Conservation (phyloP, 2,888 invertebrate species). For the Scaptomyza cyrtandrae region DNA sequence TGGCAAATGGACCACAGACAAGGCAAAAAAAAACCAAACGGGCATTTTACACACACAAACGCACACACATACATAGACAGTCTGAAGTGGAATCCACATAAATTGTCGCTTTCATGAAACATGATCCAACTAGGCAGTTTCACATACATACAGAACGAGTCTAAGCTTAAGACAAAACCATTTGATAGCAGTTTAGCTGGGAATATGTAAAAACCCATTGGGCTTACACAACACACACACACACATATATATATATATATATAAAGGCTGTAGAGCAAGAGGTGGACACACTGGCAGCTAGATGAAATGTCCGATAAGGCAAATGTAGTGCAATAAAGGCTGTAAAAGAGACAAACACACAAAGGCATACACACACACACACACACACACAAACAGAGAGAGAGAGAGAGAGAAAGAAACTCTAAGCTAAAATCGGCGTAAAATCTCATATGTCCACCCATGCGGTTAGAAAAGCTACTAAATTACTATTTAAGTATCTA, state of each 20-base stretch:
- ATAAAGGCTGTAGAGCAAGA: neutral
- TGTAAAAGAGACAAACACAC: conserved; percentile 36
- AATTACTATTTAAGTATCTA: conserved; percentile 79
- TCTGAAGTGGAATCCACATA: conserved; percentile 31
- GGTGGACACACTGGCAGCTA: conserved; percentile 53
- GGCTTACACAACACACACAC: conserved; percentile 7
- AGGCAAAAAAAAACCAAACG: conserved; percentile 42
- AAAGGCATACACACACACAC: conserved; percentile 6
- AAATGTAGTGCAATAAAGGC: conserved; percentile 69
- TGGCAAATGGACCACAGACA: conserved; percentile 65
- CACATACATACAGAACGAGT: conserved; percentile 12
- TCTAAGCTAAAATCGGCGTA: conserved; percentile 65
- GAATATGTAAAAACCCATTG: conserved; percentile 56
- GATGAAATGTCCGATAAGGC: conserved; percentile 73
- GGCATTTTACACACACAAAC: conserved; percentile 19
- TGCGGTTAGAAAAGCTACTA: conserved; percentile 74
- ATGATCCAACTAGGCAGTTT: conserved; percentile 53
- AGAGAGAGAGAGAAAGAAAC: conserved; percentile 19
- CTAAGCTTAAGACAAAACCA: conserved; percentile 51
- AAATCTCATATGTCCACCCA: conserved; percentile 77
- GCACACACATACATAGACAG: conserved; percentile 1
- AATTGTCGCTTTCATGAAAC: conserved; percentile 71
- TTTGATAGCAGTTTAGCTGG: conserved; percentile 70
- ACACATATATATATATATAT: conserved; percentile 3
- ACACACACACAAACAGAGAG: no score